Conservation (phyloP, 2,888 invertebrate species). For the Lysandra coridon region DNA sequence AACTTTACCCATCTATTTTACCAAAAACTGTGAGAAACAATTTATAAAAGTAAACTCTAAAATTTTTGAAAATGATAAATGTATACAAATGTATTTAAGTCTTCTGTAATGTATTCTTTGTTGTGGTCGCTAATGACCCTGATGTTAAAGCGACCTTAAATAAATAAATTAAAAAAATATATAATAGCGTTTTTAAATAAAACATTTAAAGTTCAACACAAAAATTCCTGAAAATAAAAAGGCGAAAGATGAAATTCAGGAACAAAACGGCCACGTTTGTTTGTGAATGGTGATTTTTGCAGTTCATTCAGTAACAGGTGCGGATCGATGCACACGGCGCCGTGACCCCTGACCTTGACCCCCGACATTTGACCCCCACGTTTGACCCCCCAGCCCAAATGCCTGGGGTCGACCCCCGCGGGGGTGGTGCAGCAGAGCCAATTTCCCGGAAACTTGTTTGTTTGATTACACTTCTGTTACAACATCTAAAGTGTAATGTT, state of each 20-base stretch:
- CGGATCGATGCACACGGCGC: slow-evolving; percentile 41
- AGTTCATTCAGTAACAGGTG: slow-evolving; percentile 31
- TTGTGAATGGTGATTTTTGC: slow-evolving; percentile 11
- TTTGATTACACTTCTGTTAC: neutral
- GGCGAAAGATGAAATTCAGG: neutral
- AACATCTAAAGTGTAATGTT: neutral
- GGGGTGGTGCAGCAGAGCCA: neutral
- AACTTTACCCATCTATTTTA: too few species aligned
- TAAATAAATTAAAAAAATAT: neutral
- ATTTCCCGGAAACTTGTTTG: neutral
- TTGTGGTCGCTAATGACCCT: too few species aligned
- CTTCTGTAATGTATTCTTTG: too few species aligned
- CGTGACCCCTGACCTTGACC: slow-evolving; percentile 41
- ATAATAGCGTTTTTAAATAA: neutral
- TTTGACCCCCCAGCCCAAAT: slow-evolving; percentile 40
- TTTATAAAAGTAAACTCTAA: neutral
- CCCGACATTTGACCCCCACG: slow-evolving; percentile 39
- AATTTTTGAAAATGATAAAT: too few species aligned
- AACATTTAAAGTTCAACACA: neutral
- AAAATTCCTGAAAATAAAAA: neutral
- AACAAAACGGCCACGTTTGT: neutral
- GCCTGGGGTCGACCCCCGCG: slow-evolving; percentile 40
- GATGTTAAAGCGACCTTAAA: too few species aligned
- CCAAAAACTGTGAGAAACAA: neutral
- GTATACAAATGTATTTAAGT: too few species aligned